Evolutionary conservation across 2,797 vertebrate species (phyloP).

Genomic region (Loris lydekkerianus): DNA sequence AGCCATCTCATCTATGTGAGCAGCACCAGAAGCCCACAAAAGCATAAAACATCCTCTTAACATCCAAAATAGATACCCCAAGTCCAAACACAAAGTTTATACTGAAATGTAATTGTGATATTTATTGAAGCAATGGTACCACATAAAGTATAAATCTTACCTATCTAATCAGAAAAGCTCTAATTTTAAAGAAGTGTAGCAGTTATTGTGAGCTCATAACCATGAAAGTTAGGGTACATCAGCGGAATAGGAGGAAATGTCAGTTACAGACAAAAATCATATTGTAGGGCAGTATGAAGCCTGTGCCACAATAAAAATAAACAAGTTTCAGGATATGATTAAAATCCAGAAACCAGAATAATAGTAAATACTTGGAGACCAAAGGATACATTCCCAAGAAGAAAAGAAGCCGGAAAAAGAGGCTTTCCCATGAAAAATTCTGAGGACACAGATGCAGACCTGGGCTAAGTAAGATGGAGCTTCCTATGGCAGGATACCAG

Average conservation of each 20-base stretch:
- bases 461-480: not conserved
- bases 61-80: not conserved
- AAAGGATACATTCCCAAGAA: not conserved
- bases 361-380: not conserved
- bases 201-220: not conserved
- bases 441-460: not conserved
- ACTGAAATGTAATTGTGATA: not conserved
- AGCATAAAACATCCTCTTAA: constrained; percentile 3
- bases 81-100: not conserved
- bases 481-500: not conserved
- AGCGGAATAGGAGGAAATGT: not conserved
- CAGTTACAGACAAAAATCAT: not conserved
- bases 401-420: not conserved
- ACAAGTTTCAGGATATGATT: not conserved
- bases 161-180: not conserved
- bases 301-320: constrained; percentile 39
- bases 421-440: not conserved
- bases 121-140: not conserved
- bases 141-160: not conserved
- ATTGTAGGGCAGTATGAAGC: not conserved
- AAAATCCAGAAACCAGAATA: constrained; percentile 46
- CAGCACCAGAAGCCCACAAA: not conserved
- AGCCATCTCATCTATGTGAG: not conserved
- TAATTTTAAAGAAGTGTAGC: not conserved
- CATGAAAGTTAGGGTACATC: not conserved